These are phyloP conservation scores for Thryonomys swinderianus DNA, from an alignment of 2,113 vertebrate species.

Conservation along the genomic window DNA sequence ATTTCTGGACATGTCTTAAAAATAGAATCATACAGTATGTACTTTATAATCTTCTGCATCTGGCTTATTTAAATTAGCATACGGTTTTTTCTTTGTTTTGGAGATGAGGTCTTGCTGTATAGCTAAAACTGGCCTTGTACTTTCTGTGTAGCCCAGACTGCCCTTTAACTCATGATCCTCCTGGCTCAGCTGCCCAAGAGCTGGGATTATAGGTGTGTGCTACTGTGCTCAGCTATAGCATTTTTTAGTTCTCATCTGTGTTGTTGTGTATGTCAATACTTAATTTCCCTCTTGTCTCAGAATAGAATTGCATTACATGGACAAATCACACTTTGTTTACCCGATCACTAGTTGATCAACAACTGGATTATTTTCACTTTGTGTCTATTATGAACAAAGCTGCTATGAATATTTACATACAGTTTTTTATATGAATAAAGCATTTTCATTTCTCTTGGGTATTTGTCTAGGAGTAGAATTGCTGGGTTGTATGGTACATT, in stretches of 20 bases:
- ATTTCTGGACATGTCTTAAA: not conserved
- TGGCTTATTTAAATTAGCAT: not conserved
- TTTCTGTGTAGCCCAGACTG: not conserved
- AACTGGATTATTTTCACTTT: not conserved
- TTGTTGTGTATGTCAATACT: not conserved
- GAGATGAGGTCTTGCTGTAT: not conserved
- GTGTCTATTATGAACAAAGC: rapidly evolving
- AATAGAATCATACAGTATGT: rapidly evolving
- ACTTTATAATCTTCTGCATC: not conserved
- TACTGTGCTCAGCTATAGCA: not conserved
- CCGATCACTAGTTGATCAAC: not conserved
- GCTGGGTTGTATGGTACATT: not conserved
- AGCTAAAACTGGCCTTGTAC: not conserved
- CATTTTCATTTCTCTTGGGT: not conserved
- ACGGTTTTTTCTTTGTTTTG: not conserved
- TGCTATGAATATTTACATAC: not conserved
- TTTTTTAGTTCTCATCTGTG: not conserved
- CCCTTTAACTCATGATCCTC: not conserved
- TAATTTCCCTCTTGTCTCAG: not conserved
- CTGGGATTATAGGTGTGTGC: not conserved
- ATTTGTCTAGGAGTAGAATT: not conserved
- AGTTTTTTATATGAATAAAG: not conserved
- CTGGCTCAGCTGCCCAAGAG: not conserved
- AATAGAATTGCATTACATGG: not conserved
- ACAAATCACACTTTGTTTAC: too few relatives aligned